Percentiles rank a stretch among this genome's conserved stretches.
These are phyloP conservation scores for Polyommatus iphigenia DNA, from an alignment of 2,888 invertebrate species.

Conservation along the genomic window DNA sequence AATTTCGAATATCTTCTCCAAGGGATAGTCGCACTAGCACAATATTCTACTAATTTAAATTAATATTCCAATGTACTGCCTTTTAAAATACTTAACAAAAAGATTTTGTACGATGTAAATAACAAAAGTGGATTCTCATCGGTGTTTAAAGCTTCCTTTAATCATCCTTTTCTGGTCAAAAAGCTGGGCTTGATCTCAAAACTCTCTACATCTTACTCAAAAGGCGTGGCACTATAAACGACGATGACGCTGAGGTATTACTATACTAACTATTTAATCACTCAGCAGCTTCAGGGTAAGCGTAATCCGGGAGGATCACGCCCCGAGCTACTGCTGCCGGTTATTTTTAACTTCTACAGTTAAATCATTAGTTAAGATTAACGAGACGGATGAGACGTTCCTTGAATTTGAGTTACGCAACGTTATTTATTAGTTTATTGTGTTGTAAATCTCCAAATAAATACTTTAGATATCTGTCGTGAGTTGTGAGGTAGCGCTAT, in stretches of 20 bases:
- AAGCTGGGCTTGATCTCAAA: background rate
- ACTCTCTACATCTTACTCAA: background rate
- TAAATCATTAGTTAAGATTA: conserved; percentile 51
- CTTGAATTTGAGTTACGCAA: conserved; percentile 51
- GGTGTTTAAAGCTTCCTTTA: no score
- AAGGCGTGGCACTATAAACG: background rate
- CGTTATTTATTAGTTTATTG: conserved; percentile 32
- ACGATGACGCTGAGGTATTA: background rate
- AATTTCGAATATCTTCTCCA: background rate
- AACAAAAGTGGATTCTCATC: no score
- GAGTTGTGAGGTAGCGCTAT: background rate
- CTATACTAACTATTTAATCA: background rate
- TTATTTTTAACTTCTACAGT: conserved; percentile 28
- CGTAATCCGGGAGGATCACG: conserved; percentile 8
- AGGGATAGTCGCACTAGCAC: no score
- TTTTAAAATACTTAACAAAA: no score
- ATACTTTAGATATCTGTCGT: background rate
- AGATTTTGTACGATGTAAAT: no score
- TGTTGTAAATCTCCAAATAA: conserved; percentile 17
- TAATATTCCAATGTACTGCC: no score
- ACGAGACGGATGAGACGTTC: conserved; percentile 55
- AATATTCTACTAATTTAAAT: no score
- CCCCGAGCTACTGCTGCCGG: background rate
- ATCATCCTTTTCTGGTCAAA: background rate
- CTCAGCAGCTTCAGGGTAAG: background rate